These are phyloP conservation scores for Bradypodion ventrale DNA, from an alignment of 2,797 vertebrate species.

Conservation along the genomic window DNA sequence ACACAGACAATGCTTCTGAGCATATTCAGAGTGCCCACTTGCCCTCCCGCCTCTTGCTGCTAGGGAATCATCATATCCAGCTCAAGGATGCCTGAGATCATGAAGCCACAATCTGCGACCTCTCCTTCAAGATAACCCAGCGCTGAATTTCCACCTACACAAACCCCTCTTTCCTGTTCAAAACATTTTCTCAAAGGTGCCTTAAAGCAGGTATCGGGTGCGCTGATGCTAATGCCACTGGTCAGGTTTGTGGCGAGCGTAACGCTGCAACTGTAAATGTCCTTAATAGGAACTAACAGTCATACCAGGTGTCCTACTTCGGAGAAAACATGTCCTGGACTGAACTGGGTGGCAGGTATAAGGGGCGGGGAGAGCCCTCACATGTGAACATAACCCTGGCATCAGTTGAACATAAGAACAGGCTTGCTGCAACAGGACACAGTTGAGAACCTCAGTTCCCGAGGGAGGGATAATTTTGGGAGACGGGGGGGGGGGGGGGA, in stretches of 20 bases:
- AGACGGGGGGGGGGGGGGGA: too few species aligned
- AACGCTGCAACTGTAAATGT: too few species aligned
- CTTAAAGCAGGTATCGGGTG: background rate
- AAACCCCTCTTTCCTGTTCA: background rate
- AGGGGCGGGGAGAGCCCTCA: accelerated
- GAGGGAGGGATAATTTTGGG: background rate
- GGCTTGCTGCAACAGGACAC: too few species aligned
- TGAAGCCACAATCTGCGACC: too few species aligned
- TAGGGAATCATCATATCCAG: background rate
- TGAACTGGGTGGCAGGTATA: background rate
- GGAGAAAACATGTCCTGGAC: too few species aligned
- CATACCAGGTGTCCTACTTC: background rate
- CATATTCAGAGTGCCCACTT: background rate
- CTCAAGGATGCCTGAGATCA: background rate
- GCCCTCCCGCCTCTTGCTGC: background rate
- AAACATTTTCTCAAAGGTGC: background rate
- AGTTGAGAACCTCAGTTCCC: too few species aligned
- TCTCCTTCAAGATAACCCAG: background rate
- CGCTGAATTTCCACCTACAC: background rate
- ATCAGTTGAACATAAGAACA: too few species aligned
- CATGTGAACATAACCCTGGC: accelerated
- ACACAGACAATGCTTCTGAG: background rate
- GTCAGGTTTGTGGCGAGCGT: background rate
- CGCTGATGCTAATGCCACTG: background rate
- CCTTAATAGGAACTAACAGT: background rate